Conservation (phyloP, 1,140 invertebrate genomes). For the Pachypeltis micranthus region DNA sequence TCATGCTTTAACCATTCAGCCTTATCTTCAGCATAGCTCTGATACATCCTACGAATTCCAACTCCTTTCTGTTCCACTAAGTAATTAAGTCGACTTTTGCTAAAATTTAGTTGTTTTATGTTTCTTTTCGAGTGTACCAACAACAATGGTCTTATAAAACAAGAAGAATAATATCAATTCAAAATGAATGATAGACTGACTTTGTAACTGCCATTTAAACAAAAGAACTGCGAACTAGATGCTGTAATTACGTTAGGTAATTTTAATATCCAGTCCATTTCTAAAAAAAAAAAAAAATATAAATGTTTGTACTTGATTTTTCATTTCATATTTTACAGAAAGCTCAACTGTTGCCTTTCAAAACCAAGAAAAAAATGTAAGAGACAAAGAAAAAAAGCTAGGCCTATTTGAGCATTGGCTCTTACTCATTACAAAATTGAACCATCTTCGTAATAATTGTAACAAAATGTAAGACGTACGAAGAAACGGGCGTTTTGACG, state of each 20-base stretch:
- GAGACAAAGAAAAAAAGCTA: background rate
- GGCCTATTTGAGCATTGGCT: background rate
- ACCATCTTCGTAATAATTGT: background rate
- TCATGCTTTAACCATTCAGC: too few relatives aligned
- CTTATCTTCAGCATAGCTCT: too few relatives aligned
- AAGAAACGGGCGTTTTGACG: too few relatives aligned
- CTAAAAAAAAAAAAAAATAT: background rate
- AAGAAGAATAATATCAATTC: background rate
- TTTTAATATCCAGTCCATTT: background rate
- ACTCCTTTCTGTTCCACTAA: background rate
- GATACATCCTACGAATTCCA: background rate
- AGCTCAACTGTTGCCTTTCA: too few relatives aligned
- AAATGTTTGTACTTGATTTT: background rate
- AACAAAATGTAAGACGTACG: too few relatives aligned
- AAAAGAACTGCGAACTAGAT: background rate
- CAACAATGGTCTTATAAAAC: background rate
- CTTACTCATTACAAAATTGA: background rate
- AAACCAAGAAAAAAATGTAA: background rate
- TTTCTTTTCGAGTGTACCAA: background rate
- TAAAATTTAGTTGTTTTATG: background rate
- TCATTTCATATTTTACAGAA: background rate
- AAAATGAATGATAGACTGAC: slow-evolving; percentile 3
- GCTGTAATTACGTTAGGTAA: background rate
- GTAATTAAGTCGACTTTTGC: background rate
- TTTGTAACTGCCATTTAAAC: background rate